Base-by-base conservation (phyloP, 2,888 invertebrate genomes). In the Polydesmus complanatus region DNA sequence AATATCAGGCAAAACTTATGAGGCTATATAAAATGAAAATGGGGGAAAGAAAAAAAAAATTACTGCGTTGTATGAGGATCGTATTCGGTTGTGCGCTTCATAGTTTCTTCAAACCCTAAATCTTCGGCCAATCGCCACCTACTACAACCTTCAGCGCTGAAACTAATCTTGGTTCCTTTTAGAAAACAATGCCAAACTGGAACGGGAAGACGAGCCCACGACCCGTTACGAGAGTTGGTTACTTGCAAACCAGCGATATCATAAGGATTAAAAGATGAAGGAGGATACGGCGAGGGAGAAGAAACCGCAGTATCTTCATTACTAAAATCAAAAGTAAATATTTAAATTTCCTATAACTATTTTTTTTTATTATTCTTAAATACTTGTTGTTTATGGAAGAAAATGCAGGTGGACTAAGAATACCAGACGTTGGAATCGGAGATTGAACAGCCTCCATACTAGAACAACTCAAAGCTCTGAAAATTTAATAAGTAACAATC, bases 151-250 rank as follows among this genome's bases (percentile, higher is more conserved):
- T 62, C 48, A 2, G 56, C 61, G 49, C 61, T 69, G 68, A 48
- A 54, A 27, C 47, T 37, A 14, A 60, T 60, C 11, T 53, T 52
- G 19, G 55, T 49, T 26, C 60, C 60, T 67, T 70, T 66, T 54
- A 73, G 69, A 64, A 75, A 75, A 62, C 75, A 74, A 55, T 72
- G 74, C 75, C 75, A 75, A 2, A 72, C 71, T 23, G 74, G 71
- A 56, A 68, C 68, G 2, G 73, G 72, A 71, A 73, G 73, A 62
- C 67, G 68, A 23, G 26, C 50, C 26, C 27, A 48, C 8, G 49
- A 49, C 5, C 48, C 49, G n/a, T 23, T 50, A 49, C 27, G 25
- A 37, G 27, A 27, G 14, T n/a, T 22, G 14, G 48, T 21, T 47
- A 23, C 25, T 22, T 27, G 56, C 22, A n/a, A n/a, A n/a, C n/a